Evolutionary conservation across 1,140 invertebrate genomes (phyloP).

Genomic region (Drosophila subobscura): DNA sequence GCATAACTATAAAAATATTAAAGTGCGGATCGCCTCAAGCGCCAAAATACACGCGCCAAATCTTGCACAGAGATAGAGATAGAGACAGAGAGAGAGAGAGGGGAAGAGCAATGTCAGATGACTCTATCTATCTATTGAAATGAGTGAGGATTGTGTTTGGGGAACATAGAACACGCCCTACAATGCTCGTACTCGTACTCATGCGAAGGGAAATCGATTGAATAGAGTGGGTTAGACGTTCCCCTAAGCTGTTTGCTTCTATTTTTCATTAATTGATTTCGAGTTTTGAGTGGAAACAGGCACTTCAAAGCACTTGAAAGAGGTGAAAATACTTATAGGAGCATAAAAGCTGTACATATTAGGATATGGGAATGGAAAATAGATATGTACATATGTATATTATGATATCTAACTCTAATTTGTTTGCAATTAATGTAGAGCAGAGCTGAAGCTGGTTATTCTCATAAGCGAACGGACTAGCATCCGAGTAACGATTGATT

Average conservation of each 20-base stretch:
- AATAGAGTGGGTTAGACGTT: not conserved
- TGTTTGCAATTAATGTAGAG: too few relatives aligned
- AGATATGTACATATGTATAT: too few relatives aligned
- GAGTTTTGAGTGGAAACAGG: not conserved
- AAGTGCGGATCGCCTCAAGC: constrained; percentile 40
- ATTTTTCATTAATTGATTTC: constrained; percentile 10
- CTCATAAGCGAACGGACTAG: too few relatives aligned
- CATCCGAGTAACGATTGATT: too few relatives aligned
- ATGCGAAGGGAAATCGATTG: not conserved
- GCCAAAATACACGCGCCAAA: constrained; percentile 46
- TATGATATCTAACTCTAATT: too few relatives aligned
- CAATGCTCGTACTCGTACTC: too few relatives aligned
- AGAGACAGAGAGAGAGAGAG: too few relatives aligned
- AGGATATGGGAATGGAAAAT: too few relatives aligned
- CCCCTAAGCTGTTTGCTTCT: not conserved
- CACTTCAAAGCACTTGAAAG: constrained; percentile 17
- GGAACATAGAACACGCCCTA: too few relatives aligned
- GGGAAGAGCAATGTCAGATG: constrained; percentile 43
- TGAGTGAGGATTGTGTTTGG: not conserved
- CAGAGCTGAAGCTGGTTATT: too few relatives aligned
- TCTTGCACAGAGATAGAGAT: not conserved
- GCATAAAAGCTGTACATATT: too few relatives aligned
- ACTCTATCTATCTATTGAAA: constrained; percentile 31
- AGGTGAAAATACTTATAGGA: too few relatives aligned
- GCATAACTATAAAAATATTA: constrained; percentile 43